Evolutionary conservation across 2,113 vertebrate species (phyloP).

Genomic region (Fulmarus glacialis): DNA sequence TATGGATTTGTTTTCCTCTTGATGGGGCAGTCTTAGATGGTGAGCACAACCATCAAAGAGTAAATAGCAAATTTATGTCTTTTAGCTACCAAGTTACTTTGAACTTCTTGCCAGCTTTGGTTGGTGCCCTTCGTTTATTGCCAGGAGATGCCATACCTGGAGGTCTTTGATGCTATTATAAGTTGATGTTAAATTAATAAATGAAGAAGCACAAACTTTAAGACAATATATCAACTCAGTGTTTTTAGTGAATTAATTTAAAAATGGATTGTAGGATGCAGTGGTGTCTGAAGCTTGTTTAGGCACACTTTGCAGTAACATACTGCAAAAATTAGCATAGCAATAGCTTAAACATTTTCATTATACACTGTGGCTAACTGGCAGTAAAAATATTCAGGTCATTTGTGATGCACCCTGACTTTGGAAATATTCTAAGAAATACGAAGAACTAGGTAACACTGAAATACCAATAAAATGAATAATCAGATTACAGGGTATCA

Average conservation of each 20-base stretch:
- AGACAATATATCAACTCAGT: not conserved
- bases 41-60: not conserved
- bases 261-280: not conserved
- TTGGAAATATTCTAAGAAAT: not conserved
- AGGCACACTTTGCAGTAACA: not conserved
- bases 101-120: not conserved
- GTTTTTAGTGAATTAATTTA: not conserved
- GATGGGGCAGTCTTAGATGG: not conserved
- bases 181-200: not conserved
- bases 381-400: not conserved
- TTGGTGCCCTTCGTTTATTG: not conserved
- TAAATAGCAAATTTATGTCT: not conserved
- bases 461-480: not conserved
- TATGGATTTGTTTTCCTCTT: not conserved
- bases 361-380: accelerated
- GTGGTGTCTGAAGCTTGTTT: not conserved
- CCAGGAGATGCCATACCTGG: not conserved
- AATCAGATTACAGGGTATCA: not conserved
- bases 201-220: not conserved
- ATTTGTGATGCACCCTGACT: not conserved
- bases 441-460: not conserved
- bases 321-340: not conserved
- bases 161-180: not conserved
- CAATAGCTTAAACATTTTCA: not conserved
- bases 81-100: not conserved